Conservation (phyloP, 2,888 invertebrate species). For the Sabatieria punctata region DNA sequence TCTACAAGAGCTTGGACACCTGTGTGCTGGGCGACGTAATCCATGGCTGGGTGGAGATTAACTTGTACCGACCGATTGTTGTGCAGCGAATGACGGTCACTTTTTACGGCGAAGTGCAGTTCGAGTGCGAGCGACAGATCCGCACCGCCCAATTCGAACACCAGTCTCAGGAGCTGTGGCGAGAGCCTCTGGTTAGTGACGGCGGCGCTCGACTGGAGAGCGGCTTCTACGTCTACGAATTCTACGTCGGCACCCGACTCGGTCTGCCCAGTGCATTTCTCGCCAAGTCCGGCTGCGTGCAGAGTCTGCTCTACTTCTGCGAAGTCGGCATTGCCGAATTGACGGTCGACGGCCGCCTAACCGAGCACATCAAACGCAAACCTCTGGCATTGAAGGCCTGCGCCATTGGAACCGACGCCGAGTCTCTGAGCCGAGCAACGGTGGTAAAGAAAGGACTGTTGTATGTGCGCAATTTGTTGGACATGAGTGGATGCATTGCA, state of each 20-base stretch:
- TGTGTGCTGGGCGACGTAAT: conserved; percentile 4
- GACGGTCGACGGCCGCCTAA: not conserved
- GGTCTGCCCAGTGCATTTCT: conserved; percentile 1
- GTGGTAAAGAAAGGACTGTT: not conserved
- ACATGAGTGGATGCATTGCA: conserved; percentile 10
- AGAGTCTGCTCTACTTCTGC: not conserved
- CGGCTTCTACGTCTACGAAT: conserved; percentile 10
- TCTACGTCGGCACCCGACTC: conserved; percentile 6
- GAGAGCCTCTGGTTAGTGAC: not conserved
- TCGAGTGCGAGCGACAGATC: not conserved
- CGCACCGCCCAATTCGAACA: not conserved
- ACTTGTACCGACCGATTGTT: not conserved
- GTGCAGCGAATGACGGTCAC: conserved; percentile 3
- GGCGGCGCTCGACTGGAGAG: not conserved
- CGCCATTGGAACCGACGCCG: not conserved
- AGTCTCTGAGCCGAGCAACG: not conserved
- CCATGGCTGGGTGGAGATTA: conserved; percentile 8
- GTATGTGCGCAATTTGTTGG: conserved; percentile 11
- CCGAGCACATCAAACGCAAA: conserved; percentile 7
- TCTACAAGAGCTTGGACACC: conserved; percentile 4
- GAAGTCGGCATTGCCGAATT: not conserved
- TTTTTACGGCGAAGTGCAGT: conserved; percentile 8
- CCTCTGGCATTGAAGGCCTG: not conserved
- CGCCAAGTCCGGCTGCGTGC: not conserved
- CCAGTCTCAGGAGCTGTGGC: conserved; percentile 5